phyloP scores from a whole-genome alignment of 2,888 invertebrate genomes.

The Eretmocerus hayati region DNA sequence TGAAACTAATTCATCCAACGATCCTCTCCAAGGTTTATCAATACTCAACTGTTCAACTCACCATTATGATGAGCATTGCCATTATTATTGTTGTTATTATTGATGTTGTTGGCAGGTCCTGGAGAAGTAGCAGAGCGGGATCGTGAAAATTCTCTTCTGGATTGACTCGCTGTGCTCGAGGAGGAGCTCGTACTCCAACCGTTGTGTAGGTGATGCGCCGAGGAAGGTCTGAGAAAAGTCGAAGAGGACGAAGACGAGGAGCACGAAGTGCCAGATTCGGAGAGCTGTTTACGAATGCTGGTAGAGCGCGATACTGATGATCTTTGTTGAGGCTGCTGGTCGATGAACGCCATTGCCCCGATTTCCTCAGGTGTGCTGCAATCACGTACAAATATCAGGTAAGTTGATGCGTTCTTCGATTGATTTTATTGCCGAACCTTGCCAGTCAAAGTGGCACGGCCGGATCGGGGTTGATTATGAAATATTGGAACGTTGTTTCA shows the following conservation, averaged over 20 bases:
- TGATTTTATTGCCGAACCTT: too few relatives aligned
- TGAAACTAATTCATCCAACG: too few relatives aligned
- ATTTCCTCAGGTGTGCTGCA: constrained; percentile 59
- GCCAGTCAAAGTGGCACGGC: too few relatives aligned
- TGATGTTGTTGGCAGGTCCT: constrained; percentile 24
- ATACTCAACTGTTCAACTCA: neutral
- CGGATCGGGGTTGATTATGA: too few relatives aligned
- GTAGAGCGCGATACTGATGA: too few relatives aligned
- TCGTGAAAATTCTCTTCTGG: neutral
- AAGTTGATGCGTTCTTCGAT: too few relatives aligned
- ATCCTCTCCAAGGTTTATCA: too few relatives aligned
- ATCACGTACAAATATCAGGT: too few relatives aligned
- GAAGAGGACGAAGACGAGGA: neutral
- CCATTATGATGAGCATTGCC: constrained; percentile 29
- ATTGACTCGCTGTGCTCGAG: constrained; percentile 28
- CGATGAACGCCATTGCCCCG: constrained; percentile 70
- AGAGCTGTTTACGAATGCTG: too few relatives aligned
- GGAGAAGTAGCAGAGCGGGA: neutral
- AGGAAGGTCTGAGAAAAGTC: constrained; percentile 4
- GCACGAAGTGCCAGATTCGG: too few relatives aligned
- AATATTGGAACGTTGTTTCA: too few relatives aligned
- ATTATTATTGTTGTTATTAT: constrained; percentile 45
- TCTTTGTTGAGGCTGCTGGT: too few relatives aligned
- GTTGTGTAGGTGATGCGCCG: constrained; percentile 50
- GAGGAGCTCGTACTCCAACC: constrained; percentile 58